Conservation (phyloP, 1,140 invertebrate species). For the Pseudachorutes palmiensis region DNA sequence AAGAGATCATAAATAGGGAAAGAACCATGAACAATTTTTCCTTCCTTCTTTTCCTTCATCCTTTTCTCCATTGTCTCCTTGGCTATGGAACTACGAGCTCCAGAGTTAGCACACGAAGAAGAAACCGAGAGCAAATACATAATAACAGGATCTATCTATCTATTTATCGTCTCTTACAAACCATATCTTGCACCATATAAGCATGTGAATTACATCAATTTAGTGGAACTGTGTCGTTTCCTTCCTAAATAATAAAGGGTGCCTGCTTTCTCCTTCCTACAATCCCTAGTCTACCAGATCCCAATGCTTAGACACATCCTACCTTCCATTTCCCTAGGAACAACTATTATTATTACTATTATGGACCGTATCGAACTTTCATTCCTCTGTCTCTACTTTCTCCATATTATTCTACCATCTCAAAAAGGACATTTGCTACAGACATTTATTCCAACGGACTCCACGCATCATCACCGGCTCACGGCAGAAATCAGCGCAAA, state of each 20-base stretch:
- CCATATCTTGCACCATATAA: neutral
- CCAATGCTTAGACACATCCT: neutral
- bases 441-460: neutral
- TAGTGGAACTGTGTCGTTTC: conserved; percentile 6
- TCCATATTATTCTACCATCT: conserved; percentile 1
- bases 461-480: no score
- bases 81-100: neutral
- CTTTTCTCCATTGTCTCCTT: conserved; percentile 13
- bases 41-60: neutral
- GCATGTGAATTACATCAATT: conserved; percentile 19
- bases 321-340: neutral
- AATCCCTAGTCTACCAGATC: neutral
- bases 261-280: neutral
- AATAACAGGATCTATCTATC: neutral
- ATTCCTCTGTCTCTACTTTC: conserved; percentile 9
- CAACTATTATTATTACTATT: neutral
- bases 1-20: conserved; percentile 35
- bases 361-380: conserved; percentile 11
- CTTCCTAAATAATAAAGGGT: neutral
- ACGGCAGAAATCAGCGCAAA: neutral
- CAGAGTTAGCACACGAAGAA: no score
- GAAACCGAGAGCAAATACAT: neutral
- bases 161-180: neutral
- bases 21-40: neutral
- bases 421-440: neutral